Evolutionary conservation across 2,113 vertebrate genomes (phyloP), one percentile per base, ranked within the genome.

Genomic region (Rhinoderma darwinii): DNA sequence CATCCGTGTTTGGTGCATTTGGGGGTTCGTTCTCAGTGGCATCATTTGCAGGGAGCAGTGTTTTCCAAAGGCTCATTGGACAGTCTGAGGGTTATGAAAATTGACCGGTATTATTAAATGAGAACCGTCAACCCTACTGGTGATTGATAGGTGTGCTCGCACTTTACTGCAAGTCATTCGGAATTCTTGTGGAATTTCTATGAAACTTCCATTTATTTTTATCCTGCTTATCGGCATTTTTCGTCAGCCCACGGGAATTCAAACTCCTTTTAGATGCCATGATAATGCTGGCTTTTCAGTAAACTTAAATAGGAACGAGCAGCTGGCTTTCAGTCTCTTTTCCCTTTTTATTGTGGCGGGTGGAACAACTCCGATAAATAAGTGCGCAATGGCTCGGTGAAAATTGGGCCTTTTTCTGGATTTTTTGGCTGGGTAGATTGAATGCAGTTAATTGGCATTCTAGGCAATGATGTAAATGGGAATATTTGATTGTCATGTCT

Each of bases 11-110:
- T 0, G 12, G 91, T 0, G 47, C 93, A 12, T 59, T 94, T 89
- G 92, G 90, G 0, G 89, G 91, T 56, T 88, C 94, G 0, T 91
- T 89, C 82, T 92, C 92, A 30, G 76, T 93, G 1, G 75, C 91
- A 80, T 75, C 89, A 9, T 84, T 89, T 82, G 56, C 95, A 72
- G 87, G 89, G 87, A 91, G 88, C 50, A 89, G 82, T 0, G 84
- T 95, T 87, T 87, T 95, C 75, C 93, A 90, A 92, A 90, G 63
- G 83, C 54, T 89, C 89, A 89, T 77, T 91, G 86, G 86, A 75
- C 86, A 82, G 86, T 87, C 91, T 17, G 93, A 91, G 7, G 92
- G 88, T 84, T 88, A 89, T 56, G 91, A 90, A 44, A 91, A 91
- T 15, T 86, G 90, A 43, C 88, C 88, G 22, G 84, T 66, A 83